Evolutionary conservation across 2,797 vertebrate species (phyloP).

Genomic region (Agapornis canus): DNA sequence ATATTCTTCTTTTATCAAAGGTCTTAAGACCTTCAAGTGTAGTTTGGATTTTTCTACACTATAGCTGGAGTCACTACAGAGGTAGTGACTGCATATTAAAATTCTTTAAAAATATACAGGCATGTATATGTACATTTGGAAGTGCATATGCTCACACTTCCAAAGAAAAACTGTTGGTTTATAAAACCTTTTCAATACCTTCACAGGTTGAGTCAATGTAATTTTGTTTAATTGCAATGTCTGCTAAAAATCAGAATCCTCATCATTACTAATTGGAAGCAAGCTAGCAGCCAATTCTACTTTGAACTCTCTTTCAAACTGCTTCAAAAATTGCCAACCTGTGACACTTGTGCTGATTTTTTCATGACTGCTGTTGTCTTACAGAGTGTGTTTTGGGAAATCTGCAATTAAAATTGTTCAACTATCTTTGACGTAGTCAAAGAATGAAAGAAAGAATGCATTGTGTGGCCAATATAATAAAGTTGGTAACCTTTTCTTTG

Average conservation of each 20-base stretch:
- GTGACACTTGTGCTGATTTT: not conserved
- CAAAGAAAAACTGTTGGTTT: not conserved
- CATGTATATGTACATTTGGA: not conserved
- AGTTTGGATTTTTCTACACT: not conserved
- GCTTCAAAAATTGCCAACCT: not conserved
- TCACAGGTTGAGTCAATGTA: not conserved
- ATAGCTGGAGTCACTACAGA: not conserved
- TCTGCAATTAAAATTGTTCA: not conserved
- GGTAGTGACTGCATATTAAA: not conserved
- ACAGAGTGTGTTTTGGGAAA: not conserved
- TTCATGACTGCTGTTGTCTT: not conserved
- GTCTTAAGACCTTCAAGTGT: not conserved
- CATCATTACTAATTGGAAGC: not conserved
- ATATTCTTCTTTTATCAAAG: constrained; percentile 13
- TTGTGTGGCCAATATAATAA: not conserved
- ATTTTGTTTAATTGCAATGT: not conserved
- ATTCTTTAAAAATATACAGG: not conserved
- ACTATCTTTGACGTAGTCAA: not conserved
- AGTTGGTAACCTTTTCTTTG: not conserved
- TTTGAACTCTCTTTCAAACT: not conserved
- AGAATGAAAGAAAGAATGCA: not conserved
- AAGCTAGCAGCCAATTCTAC: not conserved
- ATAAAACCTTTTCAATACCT: not conserved
- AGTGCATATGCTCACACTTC: not conserved
- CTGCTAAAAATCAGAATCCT: not conserved